phyloP scores from a whole-genome alignment of 2,797 vertebrate species.

The Prunella strophiata region DNA sequence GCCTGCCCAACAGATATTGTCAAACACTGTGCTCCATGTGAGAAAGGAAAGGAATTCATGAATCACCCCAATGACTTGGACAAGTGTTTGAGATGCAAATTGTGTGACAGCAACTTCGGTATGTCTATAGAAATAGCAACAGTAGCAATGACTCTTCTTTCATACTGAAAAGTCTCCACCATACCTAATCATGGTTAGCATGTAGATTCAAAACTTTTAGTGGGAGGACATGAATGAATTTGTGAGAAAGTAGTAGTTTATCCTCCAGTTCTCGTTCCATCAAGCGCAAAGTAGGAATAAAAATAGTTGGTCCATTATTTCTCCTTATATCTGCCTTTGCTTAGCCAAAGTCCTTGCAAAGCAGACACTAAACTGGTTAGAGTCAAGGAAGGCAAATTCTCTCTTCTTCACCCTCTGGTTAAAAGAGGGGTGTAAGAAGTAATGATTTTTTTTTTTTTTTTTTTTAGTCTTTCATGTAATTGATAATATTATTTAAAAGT shows the following conservation, averaged over 20 bases:
- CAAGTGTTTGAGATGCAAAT: not conserved
- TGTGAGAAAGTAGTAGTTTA: not conserved
- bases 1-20: not conserved
- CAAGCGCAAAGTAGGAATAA: not conserved
- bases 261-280: not conserved
- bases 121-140: not conserved
- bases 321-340: not conserved
- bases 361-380: not conserved
- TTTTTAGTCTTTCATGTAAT: not conserved
- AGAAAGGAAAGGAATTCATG: constrained; percentile 16
- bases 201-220: not conserved
- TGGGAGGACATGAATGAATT: not conserved
- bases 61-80: not conserved
- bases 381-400: not conserved
- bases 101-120: constrained; percentile 12
- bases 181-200: not conserved
- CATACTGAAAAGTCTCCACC: not conserved
- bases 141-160: not conserved
- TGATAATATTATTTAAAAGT: not conserved
- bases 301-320: not conserved
- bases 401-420: not conserved
- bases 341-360: not conserved
- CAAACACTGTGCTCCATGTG: not conserved
- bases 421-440: not conserved
- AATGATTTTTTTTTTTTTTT: not conserved